Evolutionary conservation across 2,113 vertebrate species (phyloP).

Genomic region (Ammospiza caudacuta): DNA sequence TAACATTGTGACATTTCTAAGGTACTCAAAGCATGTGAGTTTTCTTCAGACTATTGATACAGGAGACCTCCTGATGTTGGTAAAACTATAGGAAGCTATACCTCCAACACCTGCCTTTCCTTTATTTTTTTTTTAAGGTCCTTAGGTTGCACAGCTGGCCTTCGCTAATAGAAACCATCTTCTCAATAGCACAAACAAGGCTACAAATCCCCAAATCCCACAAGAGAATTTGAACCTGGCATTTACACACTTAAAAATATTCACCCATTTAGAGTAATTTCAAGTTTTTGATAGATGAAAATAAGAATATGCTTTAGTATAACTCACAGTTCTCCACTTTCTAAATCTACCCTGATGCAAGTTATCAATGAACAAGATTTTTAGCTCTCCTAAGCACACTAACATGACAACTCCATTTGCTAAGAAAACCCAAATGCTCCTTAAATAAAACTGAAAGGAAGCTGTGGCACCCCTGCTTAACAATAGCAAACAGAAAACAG

Average conservation of each 20-base stretch:
- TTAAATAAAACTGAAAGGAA: constrained; percentile 55
- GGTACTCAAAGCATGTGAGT: neutral
- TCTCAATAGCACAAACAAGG: neutral
- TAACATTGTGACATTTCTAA: neutral
- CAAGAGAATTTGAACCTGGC: neutral
- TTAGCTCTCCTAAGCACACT: constrained; percentile 7
- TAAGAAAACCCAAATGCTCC: constrained; percentile 26
- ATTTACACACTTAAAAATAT: neutral
- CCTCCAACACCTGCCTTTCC: neutral
- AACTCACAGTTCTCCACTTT: neutral
- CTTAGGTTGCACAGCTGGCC: neutral
- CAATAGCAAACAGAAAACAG: constrained; percentile 52
- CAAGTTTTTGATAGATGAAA: neutral
- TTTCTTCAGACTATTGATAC: neutral
- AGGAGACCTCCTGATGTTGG: neutral
- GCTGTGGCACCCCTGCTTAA: constrained; percentile 42
- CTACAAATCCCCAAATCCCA: neutral
- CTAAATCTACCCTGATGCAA: neutral
- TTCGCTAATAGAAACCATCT: neutral
- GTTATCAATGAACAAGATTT: constrained; percentile 39
- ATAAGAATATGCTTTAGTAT: neutral
- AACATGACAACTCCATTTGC: constrained; percentile 13
- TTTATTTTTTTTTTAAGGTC: neutral
- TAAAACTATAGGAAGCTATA: neutral
- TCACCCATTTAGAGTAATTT: neutral